Percentiles rank a stretch among this genome's conserved stretches.
phyloP scores from a whole-genome alignment of 2,888 invertebrate genomes.

The Dolichomitus sp. region DNA sequence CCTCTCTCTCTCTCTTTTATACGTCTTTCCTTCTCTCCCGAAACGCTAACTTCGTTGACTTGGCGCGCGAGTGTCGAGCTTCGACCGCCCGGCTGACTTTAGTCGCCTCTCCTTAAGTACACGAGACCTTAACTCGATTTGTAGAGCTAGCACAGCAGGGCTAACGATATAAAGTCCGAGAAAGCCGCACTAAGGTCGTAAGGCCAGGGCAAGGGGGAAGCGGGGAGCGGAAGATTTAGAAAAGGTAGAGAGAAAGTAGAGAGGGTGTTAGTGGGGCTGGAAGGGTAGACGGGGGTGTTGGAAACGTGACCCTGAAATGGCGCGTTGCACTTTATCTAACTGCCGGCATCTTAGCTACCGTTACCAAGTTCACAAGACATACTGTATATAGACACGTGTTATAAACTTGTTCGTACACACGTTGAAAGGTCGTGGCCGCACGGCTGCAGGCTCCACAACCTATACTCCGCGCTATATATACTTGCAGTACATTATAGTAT shows the following conservation, averaged over 20 bases:
- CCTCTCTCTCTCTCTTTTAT: conserved; percentile 3
- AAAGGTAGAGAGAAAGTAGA: conserved; percentile 44
- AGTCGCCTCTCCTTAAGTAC: conserved; percentile 45
- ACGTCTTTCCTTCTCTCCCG: background rate
- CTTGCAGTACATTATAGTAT: background rate
- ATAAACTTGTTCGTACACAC: conserved; percentile 38
- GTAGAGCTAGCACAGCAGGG: background rate
- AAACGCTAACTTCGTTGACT: conserved; percentile 53
- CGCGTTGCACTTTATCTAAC: conserved; percentile 62
- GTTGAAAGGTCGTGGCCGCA: conserved; percentile 58
- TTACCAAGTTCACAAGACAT: conserved; percentile 57
- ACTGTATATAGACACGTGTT: conserved; percentile 7
- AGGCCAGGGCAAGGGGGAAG: background rate
- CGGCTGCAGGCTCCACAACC: background rate
- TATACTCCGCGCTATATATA: conserved; percentile 2
- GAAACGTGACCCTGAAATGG: conserved; percentile 62
- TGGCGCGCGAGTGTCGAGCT: conserved; percentile 26
- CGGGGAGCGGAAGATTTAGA: conserved; percentile 52
- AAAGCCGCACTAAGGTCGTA: conserved; percentile 24
- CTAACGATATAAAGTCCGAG: conserved; percentile 39
- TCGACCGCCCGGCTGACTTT: conserved; percentile 40
- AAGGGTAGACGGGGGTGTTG: background rate
- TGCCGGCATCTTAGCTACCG: conserved; percentile 41
- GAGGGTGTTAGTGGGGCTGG: background rate
- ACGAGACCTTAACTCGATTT: conserved; percentile 52